Evolutionary conservation across 2,888 invertebrate species (phyloP).

Genomic region (Plagiodera versicolora): DNA sequence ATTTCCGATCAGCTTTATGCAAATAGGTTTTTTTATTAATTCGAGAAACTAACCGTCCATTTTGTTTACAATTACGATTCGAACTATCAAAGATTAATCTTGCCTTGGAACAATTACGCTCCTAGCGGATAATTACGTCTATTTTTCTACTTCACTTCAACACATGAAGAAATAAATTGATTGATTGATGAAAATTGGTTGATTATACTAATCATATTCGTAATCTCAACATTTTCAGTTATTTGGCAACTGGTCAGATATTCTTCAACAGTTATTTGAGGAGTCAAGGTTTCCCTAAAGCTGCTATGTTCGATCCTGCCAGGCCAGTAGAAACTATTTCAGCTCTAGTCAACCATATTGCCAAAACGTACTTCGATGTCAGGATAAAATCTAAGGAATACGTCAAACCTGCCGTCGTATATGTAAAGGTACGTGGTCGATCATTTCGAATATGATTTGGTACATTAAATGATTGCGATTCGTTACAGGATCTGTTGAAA

Average conservation of each 20-base stretch:
- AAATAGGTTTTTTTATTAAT: no score
- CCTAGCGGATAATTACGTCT: no score
- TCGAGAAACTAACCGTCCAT: no score
- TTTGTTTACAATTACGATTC: no score
- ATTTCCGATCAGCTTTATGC: no score
- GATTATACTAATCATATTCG: no score
- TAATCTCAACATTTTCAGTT: slow-evolving; percentile 56
- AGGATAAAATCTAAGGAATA: slow-evolving; percentile 73
- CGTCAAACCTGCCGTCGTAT: slow-evolving; percentile 74
- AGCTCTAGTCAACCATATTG: slow-evolving; percentile 67
- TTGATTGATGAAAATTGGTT: no score
- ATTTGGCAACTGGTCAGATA: slow-evolving; percentile 68
- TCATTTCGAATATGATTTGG: neutral
- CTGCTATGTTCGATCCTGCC: slow-evolving; percentile 67
- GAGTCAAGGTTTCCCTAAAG: slow-evolving; percentile 74
- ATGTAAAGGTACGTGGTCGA: slow-evolving; percentile 61
- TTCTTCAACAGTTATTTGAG: slow-evolving; percentile 76
- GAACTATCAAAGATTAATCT: no score
- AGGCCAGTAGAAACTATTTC: slow-evolving; percentile 73
- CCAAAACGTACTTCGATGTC: slow-evolving; percentile 70
- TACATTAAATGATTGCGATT: neutral
- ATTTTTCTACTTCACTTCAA: no score
- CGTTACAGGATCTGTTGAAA: slow-evolving; percentile 67
- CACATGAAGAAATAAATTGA: no score
- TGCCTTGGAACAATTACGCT: no score